A percentile compares a stretch with the other conserved stretches of the same genome.
phyloP scores from a whole-genome alignment of 2,888 invertebrate genomes.

The Ypsolopha sequella region DNA sequence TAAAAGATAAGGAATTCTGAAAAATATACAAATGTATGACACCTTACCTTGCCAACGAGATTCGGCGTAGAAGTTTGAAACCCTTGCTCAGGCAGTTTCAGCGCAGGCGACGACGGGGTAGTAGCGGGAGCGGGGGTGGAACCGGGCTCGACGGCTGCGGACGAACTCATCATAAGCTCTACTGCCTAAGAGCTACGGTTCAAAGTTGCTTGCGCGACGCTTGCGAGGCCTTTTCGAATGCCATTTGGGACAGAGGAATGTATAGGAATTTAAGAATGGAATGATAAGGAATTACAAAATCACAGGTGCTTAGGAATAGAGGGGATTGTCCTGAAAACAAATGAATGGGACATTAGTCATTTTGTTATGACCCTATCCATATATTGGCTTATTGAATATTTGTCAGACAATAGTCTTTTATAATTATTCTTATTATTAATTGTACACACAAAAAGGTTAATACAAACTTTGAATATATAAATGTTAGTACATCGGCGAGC shows the following conservation, averaged over 20 bases:
- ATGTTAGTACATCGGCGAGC: too few relatives aligned
- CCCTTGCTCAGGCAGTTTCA: conserved; percentile 32
- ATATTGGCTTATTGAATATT: too few relatives aligned
- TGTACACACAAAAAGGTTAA: too few relatives aligned
- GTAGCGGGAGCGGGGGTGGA: conserved; percentile 51
- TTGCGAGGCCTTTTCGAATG: background rate
- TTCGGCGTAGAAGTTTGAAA: conserved; percentile 58
- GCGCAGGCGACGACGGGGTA: conserved; percentile 49
- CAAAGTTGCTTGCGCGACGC: background rate
- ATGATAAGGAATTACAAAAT: background rate
- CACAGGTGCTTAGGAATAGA: background rate
- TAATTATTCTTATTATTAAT: too few relatives aligned
- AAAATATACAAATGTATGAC: too few relatives aligned
- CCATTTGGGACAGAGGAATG: background rate
- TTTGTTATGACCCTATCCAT: too few relatives aligned
- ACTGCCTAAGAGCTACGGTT: background rate
- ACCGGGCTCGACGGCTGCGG: conserved; percentile 61
- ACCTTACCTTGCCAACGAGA: conserved; percentile 40
- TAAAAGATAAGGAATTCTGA: too few relatives aligned
- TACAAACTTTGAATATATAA: too few relatives aligned
- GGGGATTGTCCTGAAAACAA: background rate
- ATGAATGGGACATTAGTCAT: background rate
- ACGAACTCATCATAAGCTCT: conserved; percentile 51
- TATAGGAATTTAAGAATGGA: background rate
- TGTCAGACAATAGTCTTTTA: too few relatives aligned